Evolutionary conservation across 2,797 vertebrate genomes (phyloP), one percentile per base, ranked within the genome.

Genomic region (Pitangus sulphuratus): DNA sequence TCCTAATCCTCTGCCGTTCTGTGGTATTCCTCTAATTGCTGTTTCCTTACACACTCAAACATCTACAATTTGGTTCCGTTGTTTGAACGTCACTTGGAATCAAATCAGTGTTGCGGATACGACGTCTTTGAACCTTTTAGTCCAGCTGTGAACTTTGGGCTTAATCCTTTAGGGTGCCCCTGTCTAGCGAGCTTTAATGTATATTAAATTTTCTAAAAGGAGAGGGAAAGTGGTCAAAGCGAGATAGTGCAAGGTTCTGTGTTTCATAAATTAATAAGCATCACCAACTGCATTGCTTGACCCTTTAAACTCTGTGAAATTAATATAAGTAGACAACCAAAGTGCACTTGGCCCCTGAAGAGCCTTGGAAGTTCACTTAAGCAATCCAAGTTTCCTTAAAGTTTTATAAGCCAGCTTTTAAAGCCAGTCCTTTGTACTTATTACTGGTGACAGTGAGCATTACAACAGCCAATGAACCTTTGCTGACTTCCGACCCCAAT

Each of bases 271-370:
- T 99, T 98, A 99, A 98, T 98, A 99, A 98, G 98, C 98, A 98
- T 98, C 98, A 98, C 98, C 98, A 98, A 99, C 99, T 98, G 98
- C 99, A 98, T 99, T 98, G 98, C 98, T 98, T 98, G 99, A 99
- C 99, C 99, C 99, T 98, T 98, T 99, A 98, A 99, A 99, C 99
- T 98, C 98, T 98, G 97, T 99, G 99, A 99, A 99, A 99, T 99
- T 99, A 99, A 99, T 99, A 99, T 98, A 99, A 99, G 99, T 98
- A 99, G 99, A 99, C 99, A 99, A 99, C 98, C 98, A 98, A 98
- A 98, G 97, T 78, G 97, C 97, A 97, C 97, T 96, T 96, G 98
- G 98, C 98, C 97, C 98, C 97, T 94, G 97, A 98, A 97, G 98
- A 98, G 98, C 98, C 97, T 96, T 96, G 90, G 96, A 98, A 98